Percentiles rank a stretch among this genome's conserved stretches.
Evolutionary conservation across 1,140 invertebrate species (phyloP).

Genomic region (Stenopsyche tienmushanensis): DNA sequence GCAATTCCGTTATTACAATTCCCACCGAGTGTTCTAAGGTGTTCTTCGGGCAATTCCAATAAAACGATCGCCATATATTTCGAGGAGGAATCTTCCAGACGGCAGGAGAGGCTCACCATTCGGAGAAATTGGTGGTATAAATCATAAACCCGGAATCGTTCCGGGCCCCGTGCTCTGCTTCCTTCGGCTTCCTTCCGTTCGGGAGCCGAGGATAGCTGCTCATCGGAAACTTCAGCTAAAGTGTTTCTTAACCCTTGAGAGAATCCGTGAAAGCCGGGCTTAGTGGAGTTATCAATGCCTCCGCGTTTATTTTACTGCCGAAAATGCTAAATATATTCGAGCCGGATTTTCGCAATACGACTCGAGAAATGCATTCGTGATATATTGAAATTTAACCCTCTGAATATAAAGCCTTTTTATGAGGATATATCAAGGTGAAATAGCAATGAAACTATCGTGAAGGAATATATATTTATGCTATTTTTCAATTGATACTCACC

Average conservation of each 20-base stretch:
- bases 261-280: background rate
- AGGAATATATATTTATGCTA: too few species aligned
- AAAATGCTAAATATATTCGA: too few species aligned
- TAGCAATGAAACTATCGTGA: too few species aligned
- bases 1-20: constrained; percentile 23
- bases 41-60: constrained; percentile 27
- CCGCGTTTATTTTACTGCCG: too few species aligned
- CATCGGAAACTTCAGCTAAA: constrained; percentile 11
- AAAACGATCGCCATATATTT: constrained; percentile 29
- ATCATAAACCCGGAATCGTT: constrained; percentile 26
- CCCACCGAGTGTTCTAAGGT: constrained; percentile 19
- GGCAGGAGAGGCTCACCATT: constrained; percentile 15
- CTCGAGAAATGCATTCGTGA: too few species aligned
- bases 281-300: too few species aligned
- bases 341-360: too few species aligned
- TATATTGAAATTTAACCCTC: too few species aligned
- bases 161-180: constrained; percentile 7
- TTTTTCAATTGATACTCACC: too few species aligned
- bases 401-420: too few species aligned
- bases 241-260: constrained; percentile 5
- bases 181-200: constrained; percentile 17
- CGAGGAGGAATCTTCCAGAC: constrained; percentile 11
- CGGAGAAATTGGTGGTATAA: constrained; percentile 31
- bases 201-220: background rate
- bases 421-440: too few species aligned